Evolutionary conservation across 2,888 invertebrate genomes (phyloP).

Genomic region (Hipparchia semele): DNA sequence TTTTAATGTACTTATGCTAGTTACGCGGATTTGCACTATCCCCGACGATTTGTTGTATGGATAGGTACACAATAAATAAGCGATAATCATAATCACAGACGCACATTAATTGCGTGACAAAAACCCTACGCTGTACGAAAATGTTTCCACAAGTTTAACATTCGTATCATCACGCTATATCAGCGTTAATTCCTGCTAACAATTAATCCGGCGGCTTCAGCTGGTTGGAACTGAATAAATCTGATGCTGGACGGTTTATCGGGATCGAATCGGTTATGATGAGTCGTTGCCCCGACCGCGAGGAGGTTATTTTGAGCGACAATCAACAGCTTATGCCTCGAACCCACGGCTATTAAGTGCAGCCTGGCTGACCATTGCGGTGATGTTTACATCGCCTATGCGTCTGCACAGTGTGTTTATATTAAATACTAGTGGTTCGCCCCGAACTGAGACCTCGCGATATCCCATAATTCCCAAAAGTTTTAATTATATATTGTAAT

Average conservation of each 20-base stretch:
- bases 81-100: no score
- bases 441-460: no score
- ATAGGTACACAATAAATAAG: no score
- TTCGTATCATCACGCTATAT: constrained; percentile 44
- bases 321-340: background rate
- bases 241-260: constrained; percentile 53
- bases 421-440: no score
- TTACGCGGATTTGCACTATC: no score
- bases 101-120: background rate
- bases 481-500: no score
- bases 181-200: constrained; percentile 58
- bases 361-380: background rate
- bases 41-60: no score
- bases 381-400: no score
- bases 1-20: no score
- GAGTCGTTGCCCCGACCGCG: constrained; percentile 51
- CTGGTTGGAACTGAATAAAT: constrained; percentile 57
- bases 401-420: no score
- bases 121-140: constrained; percentile 9
- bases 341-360: constrained; percentile 13
- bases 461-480: no score
- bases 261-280: constrained; percentile 55
- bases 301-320: constrained; percentile 28
- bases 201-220: constrained; percentile 57
- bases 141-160: constrained; percentile 22